Base-by-base conservation (phyloP, 2,113 vertebrate genomes). In the Notiomystis cincta region DNA sequence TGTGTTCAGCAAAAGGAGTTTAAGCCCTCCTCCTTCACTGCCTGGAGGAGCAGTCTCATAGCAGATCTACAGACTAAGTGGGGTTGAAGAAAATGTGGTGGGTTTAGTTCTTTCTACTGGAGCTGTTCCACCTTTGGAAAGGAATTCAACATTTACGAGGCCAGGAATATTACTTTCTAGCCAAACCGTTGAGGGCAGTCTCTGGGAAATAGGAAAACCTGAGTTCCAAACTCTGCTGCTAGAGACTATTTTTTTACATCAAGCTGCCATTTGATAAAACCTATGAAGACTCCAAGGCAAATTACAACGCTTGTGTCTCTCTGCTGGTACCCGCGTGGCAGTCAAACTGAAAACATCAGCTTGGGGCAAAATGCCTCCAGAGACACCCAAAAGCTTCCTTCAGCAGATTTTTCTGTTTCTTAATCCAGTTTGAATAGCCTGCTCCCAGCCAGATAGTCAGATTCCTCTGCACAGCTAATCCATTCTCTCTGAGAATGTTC, bases 91-190 rank as follows among this genome's bases (percentile, higher is more conserved):
- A 82, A 79, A 67, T n/a, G 24, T 35, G 25, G 27, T 73, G 50
- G 25, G 6, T 83, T 95, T 60, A 84, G 51, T 53, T 64, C 93
- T 79, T 91, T 94, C 87, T 79, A 16, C 44, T 87, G 96, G 73
- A 91, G 30, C 35, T 64, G 6, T 67, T 94, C 87, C 78, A 91
- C 65, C 81, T 94, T 90, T 27, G 0, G 62, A 89, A 82, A 94
- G 44, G 45, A 94, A 94, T 90, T 93, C 44, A 72, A 27, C 65
- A 90, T 91, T 82, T 85, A 51, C 73, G n/a, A 47, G 57, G 40
- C 57, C 82, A 87, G 75, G 61, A 94, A 85, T 79, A 61, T 30
- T 64, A 76, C 31, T 87, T 87, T 82, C 35, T 19, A 91, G 78
- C 84, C 90, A 95, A 89, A 87, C 17, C 65, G 57, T 69, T 80